phyloP scores from a whole-genome alignment of 2,888 invertebrate species.

The Nymphalis c-album region DNA sequence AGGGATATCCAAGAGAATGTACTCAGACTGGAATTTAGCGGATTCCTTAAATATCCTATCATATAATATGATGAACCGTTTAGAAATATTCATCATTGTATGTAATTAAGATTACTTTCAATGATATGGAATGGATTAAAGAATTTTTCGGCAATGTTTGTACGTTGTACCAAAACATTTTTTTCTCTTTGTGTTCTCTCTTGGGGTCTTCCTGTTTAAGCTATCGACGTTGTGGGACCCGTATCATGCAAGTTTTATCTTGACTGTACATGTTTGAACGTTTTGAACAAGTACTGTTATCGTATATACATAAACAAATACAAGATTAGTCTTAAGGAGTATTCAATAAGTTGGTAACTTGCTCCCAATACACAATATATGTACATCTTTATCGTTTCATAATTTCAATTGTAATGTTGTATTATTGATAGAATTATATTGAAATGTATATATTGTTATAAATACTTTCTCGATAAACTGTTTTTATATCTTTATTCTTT shows the following conservation, averaged over 20 bases:
- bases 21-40: conserved; percentile 47
- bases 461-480: conserved; percentile 20
- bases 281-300: conserved; percentile 38
- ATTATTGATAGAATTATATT: background rate
- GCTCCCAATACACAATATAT: background rate
- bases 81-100: background rate
- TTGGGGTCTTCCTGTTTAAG: conserved; percentile 20
- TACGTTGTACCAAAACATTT: background rate
- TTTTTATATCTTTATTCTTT: background rate
- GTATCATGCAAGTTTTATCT: conserved; percentile 53
- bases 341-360: background rate
- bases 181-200: conserved; percentile 1
- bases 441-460: background rate
- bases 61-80: background rate
- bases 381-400: too few species aligned
- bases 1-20: conserved; percentile 63
- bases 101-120: background rate
- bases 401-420: too few species aligned
- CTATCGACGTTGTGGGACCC: conserved; percentile 39
- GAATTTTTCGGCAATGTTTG: background rate
- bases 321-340: conserved; percentile 8
- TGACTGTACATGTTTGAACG: conserved; percentile 47
- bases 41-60: conserved; percentile 41
- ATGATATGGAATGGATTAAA: background rate
- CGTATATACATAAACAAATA: conserved; percentile 26